These are phyloP conservation scores for Petaurus breviceps DNA, from an alignment of 2,113 vertebrate species.

Conservation along the genomic window DNA sequence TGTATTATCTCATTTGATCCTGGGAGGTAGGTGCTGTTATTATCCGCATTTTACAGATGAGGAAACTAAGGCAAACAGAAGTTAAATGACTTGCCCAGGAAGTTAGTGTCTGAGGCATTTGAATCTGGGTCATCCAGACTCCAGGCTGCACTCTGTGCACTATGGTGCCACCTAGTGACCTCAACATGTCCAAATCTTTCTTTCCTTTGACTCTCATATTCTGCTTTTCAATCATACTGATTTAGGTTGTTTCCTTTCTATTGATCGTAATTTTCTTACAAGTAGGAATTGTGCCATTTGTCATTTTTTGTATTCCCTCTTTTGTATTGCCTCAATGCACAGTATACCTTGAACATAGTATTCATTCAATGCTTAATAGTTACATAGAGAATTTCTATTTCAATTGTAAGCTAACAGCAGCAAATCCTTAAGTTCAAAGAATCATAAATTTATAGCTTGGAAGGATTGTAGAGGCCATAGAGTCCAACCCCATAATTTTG, in stretches of 20 bases:
- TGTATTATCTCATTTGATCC: neutral
- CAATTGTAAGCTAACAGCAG: neutral
- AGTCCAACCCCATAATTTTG: neutral
- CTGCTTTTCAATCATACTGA: neutral
- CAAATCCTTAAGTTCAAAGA: neutral
- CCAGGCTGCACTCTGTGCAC: too few relatives aligned
- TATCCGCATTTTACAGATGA: neutral
- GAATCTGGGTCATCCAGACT: too few relatives aligned
- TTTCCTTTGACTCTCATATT: too few relatives aligned
- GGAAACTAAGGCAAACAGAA: neutral
- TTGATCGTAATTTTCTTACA: neutral
- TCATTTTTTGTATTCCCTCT: neutral
- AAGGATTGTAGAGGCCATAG: neutral
- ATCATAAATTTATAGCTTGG: neutral
- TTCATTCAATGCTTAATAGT: neutral
- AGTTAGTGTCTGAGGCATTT: neutral
- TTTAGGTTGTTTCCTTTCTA: neutral
- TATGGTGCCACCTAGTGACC: too few relatives aligned
- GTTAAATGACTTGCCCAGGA: too few relatives aligned
- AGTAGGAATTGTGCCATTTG: neutral
- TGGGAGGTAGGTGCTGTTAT: neutral
- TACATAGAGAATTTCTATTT: neutral
- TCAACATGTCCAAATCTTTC: too few relatives aligned
- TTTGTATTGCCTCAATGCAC: neutral
- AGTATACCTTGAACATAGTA: neutral